Base-by-base conservation (phyloP, 2,888 invertebrate species). In the Ischnus inquisitorius region DNA sequence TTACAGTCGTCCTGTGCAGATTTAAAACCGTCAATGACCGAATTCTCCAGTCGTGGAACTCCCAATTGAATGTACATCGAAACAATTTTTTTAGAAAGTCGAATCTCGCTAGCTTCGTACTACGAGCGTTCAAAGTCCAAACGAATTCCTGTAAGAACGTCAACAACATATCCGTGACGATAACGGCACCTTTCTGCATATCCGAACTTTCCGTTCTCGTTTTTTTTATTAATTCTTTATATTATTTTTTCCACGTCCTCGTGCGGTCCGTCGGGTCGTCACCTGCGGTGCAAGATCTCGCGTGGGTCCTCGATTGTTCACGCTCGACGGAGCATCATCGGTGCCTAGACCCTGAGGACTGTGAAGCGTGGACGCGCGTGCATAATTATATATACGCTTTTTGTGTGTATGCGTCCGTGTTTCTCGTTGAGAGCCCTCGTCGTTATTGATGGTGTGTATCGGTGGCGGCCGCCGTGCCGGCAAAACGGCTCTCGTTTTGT, bases 311-410 rank as follows among this genome's bases (percentile, higher is more conserved):
- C 76, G 74, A 85, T 88, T 86, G 81, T 90, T 91, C 89, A 90
- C 89, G 91, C 90, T 89, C 84, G 88, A 84, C 75, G 88, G 87
- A 88, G 83, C 90, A 88, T 88, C 86, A 85, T 80, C 83, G 85
- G 34, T 84, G 84, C 62, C 62, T 8, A 25, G 57, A 28, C 25
- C 57, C 14, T 8, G 64, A 64, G 64, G 68, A 69, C 54, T 43
- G 69, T 19, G 76, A 62, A 79, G 72, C 76, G 60, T 34, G 76
- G 48, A 77, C 64, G 28, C 57, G 78, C 48, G 71, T 72, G 65
- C 64, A 72, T 80, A 78, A 81, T 84, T 75, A 71, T 22, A 71
- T 22, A 57, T 60, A 57, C 69, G 22, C 71, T 48, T 51, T 28
- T 8, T 67, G 62, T 76, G 76, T 75, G 64, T 54, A 75, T 19